A percentile compares a stretch with the other conserved stretches of the same genome.
These are phyloP conservation scores for Himalopsyche japonica DNA, from an alignment of 2,888 invertebrate species.

Conservation along the genomic window DNA sequence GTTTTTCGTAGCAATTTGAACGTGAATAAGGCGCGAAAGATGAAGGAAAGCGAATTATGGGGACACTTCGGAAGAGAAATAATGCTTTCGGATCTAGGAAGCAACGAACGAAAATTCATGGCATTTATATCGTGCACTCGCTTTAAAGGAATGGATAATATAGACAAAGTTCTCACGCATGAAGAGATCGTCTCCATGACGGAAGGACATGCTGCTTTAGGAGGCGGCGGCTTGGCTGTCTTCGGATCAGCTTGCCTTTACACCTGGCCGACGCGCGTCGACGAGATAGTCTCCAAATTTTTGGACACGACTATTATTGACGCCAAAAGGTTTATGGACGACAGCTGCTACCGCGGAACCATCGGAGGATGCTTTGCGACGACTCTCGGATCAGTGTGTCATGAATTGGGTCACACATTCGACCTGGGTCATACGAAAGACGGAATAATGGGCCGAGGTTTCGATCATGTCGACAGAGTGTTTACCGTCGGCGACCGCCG, in stretches of 20 bases:
- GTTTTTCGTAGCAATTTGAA: slow-evolving; percentile 74
- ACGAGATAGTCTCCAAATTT: slow-evolving; percentile 66
- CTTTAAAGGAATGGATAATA: slow-evolving; percentile 65
- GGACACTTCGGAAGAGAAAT: slow-evolving; percentile 82
- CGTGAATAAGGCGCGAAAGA: slow-evolving; percentile 69
- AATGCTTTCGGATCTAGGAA: slow-evolving; percentile 68
- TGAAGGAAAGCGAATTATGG: slow-evolving; percentile 84
- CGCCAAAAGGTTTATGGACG: slow-evolving; percentile 77
- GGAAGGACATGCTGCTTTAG: slow-evolving; percentile 85
- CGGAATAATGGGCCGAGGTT: slow-evolving; percentile 93
- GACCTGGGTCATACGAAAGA: slow-evolving; percentile 88
- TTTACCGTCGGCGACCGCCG: slow-evolving; percentile 68
- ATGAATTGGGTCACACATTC: slow-evolving; percentile 93
- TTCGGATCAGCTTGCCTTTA: slow-evolving; percentile 89
- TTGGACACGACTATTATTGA: slow-evolving; percentile 67
- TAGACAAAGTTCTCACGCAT: slow-evolving; percentile 66
- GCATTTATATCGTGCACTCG: slow-evolving; percentile 88
- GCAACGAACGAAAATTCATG: slow-evolving; percentile 78
- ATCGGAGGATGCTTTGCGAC: slow-evolving; percentile 88
- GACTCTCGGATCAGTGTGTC: slow-evolving; percentile 87
- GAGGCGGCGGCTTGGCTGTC: slow-evolving; percentile 88
- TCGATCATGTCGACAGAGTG: slow-evolving; percentile 79
- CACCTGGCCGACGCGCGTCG: slow-evolving; percentile 80
- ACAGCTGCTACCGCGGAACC: slow-evolving; percentile 87
- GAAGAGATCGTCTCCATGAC: slow-evolving; percentile 71